phyloP scores from a whole-genome alignment of 2,888 invertebrate species.

The Tryphoninae sp. region DNA sequence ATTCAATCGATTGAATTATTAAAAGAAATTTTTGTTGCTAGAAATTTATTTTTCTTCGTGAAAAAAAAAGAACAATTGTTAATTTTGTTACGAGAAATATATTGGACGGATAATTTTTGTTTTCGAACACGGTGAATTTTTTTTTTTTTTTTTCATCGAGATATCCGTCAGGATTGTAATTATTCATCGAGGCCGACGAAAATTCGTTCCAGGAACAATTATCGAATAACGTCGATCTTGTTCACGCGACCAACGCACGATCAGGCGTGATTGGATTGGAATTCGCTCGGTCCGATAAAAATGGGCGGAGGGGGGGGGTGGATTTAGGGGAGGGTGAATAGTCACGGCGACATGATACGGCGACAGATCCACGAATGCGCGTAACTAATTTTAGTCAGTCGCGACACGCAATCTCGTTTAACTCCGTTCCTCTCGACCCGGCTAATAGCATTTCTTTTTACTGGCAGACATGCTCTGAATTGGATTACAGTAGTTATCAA shows the following conservation, averaged over 20 bases:
- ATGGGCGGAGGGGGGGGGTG: not conserved
- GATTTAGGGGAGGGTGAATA: conserved; percentile 13
- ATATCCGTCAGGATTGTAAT: conserved; percentile 2
- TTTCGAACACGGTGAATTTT: not conserved
- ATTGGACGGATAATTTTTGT: not conserved
- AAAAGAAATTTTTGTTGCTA: too few relatives aligned
- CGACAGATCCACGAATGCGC: conserved; percentile 44
- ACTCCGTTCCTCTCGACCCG: not conserved
- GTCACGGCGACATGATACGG: conserved; percentile 2
- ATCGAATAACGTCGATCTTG: conserved; percentile 53
- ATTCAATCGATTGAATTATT: too few relatives aligned
- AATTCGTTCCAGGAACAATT: conserved; percentile 22
- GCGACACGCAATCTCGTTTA: not conserved
- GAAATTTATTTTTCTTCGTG: too few relatives aligned
- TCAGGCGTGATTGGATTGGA: conserved; percentile 38
- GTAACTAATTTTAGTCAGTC: conserved; percentile 52
- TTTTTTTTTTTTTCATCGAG: not conserved
- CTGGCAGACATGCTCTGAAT: not conserved
- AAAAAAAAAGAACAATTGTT: not conserved
- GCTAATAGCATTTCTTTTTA: not conserved
- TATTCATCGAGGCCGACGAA: conserved; percentile 31
- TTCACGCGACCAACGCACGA: conserved; percentile 7
- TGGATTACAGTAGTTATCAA: not conserved
- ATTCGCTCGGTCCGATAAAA: conserved; percentile 17
- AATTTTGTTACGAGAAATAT: not conserved